Evolutionary conservation across 2,888 invertebrate species (phyloP), one percentile per base, ranked within the genome.

Genomic region (Laspeyria flexula): DNA sequence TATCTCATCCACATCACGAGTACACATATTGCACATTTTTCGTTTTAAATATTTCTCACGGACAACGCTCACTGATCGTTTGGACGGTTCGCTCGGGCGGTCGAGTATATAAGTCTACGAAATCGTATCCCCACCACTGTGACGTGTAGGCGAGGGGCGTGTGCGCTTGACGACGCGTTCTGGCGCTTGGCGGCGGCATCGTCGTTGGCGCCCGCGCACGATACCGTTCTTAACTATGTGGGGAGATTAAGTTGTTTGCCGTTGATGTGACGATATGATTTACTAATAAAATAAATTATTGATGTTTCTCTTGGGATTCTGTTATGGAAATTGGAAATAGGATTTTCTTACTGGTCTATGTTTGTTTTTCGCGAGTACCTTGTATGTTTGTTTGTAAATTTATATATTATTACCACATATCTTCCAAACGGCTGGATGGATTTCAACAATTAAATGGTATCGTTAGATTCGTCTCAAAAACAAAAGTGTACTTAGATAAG

Each of bases 1-100:
- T 45, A 71, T 69, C 44, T 73, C 77, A 16, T 65, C 69, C 38
- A 79, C 79, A 51, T 87, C 86, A 69, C 86, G 85, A 44, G 85
- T 82, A 77, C 91, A 92, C 79, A 92, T 86, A 58, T 92, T 91
- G 79, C 91, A 91, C 92, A 91, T 92, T 49, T 65, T 70, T 25
- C 7, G 4, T 25, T 53, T 56, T 33, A n/a, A 50, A n/a, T 54
- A 55, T 29, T 29, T 40, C 42, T 38, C 61, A 49, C 54, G 68
- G 51, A 64, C 59, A 43, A 60, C 63, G 65, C 47, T 60, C 60
- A 69, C 60, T 56, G 57, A 58, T 69, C 77, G 81, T 76, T 70
- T 83, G 83, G 42, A 23, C 45, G 54, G 48, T 41, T 49, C 55
- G 47, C 43, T 41, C 55, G 51, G 55, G 64, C 67, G 76, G 55